phyloP scores from a whole-genome alignment of 2,797 vertebrate genomes.

The Mastacembelus armatus region DNA sequence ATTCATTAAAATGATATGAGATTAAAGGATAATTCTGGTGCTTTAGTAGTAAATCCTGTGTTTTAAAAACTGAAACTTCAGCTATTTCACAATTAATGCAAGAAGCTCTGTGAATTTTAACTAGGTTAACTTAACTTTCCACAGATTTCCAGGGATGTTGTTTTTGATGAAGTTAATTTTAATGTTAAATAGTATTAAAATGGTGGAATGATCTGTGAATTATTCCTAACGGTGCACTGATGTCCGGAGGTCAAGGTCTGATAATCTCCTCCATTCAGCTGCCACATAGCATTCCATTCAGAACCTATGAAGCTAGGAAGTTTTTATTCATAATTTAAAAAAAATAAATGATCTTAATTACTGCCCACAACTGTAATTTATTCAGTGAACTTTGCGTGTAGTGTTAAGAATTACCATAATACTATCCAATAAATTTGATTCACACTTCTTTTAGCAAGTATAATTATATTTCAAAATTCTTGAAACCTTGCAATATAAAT shows the following conservation, averaged over 20 bases:
- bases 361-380: no score
- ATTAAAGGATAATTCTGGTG: slow-evolving; percentile 5
- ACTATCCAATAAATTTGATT: neutral
- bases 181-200: neutral
- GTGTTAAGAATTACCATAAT: no score
- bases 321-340: no score
- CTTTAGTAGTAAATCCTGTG: no score
- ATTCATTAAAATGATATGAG: slow-evolving; percentile 34
- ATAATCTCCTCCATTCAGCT: neutral
- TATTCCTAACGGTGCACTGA: neutral
- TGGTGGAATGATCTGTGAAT: neutral
- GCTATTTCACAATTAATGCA: no score
- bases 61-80: neutral
- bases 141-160: no score
- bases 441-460: no score
- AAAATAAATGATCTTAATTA: no score
- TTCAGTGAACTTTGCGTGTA: no score
- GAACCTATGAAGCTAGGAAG: no score
- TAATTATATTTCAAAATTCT: neutral
- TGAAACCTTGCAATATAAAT: no score
- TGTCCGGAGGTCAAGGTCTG: neutral
- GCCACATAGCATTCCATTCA: neutral
- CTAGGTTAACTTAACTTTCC: neutral
- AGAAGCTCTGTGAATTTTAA: neutral
- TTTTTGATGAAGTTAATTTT: no score